Percentiles rank a stretch among this genome's conserved stretches.
phyloP scores from a whole-genome alignment of 2,797 vertebrate genomes.

The Percopsis omiscomaycus region DNA sequence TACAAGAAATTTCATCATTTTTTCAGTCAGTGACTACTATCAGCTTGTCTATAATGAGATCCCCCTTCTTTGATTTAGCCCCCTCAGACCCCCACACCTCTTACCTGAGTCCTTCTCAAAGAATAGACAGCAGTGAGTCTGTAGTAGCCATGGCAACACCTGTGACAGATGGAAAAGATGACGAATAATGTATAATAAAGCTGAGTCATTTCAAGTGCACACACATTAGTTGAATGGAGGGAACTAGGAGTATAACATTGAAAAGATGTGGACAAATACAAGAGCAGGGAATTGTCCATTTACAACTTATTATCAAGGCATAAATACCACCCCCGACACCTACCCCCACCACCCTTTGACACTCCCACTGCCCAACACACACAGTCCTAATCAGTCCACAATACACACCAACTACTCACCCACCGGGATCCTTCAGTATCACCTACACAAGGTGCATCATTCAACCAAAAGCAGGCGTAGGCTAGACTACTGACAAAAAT shows the following conservation, averaged over 20 bases:
- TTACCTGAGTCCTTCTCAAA: conserved; percentile 82
- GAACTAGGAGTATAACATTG: conserved; percentile 33
- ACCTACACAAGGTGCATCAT: conserved; percentile 37
- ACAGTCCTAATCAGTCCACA: background rate
- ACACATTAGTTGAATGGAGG: conserved; percentile 39
- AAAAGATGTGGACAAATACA: conserved; percentile 27
- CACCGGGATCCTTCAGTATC: background rate
- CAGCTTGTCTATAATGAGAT: background rate
- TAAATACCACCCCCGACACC: background rate
- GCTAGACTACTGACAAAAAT: conserved; percentile 21
- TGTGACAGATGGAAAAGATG: conserved; percentile 77
- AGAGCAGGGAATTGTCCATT: conserved; percentile 20
- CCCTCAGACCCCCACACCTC: conserved; percentile 35
- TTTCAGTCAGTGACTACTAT: conserved; percentile 12
- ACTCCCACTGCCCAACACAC: background rate
- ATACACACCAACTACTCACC: conserved; percentile 3
- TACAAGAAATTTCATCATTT: conserved; percentile 4
- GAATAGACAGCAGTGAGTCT: conserved; percentile 80
- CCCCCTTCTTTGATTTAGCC: background rate
- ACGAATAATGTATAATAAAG: conserved; percentile 72
- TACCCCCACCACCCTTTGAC: background rate
- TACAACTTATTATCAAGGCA: conserved; percentile 8
- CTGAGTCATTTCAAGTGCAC: conserved; percentile 60
- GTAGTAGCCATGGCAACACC: conserved; percentile 81
- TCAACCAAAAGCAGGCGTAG: background rate